Evolutionary conservation across 1,140 invertebrate genomes (phyloP).

Genomic region (Bombus fervidus): DNA sequence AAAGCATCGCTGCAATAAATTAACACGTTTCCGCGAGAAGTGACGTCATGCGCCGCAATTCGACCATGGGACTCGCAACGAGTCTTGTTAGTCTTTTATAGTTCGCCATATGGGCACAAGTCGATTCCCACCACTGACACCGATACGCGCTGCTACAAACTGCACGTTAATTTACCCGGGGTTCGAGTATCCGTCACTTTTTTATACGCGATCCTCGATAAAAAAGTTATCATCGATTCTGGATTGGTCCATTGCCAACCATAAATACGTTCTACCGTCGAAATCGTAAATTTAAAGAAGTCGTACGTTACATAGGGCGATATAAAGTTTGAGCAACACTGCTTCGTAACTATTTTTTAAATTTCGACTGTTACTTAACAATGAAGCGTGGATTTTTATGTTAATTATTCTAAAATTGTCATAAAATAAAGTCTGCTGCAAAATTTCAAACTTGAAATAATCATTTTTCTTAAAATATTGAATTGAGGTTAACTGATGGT

Average conservation of each 20-base stretch:
- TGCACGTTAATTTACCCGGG: not conserved
- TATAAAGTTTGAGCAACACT: not conserved
- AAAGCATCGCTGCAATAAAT: constrained; percentile 71
- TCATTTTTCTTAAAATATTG: not conserved
- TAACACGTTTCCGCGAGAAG: constrained; percentile 78
- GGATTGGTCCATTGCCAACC: not conserved
- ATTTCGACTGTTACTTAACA: no score
- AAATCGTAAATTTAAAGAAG: not conserved
- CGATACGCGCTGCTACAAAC: constrained; percentile 6
- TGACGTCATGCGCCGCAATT: constrained; percentile 74
- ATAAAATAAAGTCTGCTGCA: not conserved
- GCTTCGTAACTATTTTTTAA: not conserved
- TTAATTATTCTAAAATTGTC: no score
- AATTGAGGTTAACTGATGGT: no score
- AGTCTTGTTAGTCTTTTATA: constrained; percentile 69
- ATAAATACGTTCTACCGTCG: not conserved
- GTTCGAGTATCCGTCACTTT: not conserved
- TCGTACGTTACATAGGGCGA: no score
- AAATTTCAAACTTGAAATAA: not conserved
- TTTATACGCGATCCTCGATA: not conserved
- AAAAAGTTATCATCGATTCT: constrained; percentile 2
- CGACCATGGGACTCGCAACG: constrained; percentile 64
- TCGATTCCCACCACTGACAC: constrained; percentile 58
- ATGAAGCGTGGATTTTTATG: no score
- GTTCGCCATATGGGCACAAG: constrained; percentile 48